Conservation (phyloP, 2,888 invertebrate species). For the Nephrotoma flavescens region DNA sequence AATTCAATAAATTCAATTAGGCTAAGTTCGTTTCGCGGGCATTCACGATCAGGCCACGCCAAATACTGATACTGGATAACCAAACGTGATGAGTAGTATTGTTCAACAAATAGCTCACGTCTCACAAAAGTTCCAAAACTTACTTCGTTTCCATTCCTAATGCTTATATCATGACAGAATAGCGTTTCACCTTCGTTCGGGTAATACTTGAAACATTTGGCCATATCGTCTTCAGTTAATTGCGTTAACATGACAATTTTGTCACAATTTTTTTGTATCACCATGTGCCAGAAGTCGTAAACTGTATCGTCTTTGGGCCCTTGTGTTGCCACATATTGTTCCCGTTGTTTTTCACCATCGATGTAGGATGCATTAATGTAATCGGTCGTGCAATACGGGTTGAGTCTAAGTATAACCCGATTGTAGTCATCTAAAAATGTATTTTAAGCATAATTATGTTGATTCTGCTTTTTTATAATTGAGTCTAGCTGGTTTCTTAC, state of each 20-base stretch:
- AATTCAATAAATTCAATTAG: constrained; percentile 47
- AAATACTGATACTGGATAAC: constrained; percentile 53
- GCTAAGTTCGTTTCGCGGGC: constrained; percentile 41
- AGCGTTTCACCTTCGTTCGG: background rate
- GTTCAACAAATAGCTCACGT: background rate
- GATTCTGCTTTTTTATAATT: no score
- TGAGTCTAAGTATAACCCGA: constrained; percentile 42
- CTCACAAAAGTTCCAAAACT: background rate
- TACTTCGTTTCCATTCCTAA: constrained; percentile 12
- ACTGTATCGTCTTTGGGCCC: constrained; percentile 52
- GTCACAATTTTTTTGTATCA: constrained; percentile 50
- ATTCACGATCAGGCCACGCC: constrained; percentile 62
- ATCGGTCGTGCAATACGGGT: constrained; percentile 44
- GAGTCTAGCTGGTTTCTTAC: constrained; percentile 31
- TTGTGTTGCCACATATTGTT: constrained; percentile 63
- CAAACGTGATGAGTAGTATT: constrained; percentile 17
- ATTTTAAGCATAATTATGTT: background rate
- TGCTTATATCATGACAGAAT: background rate
- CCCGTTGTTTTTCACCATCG: constrained; percentile 43
- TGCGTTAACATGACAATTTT: constrained; percentile 58
- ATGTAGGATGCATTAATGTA: constrained; percentile 65
- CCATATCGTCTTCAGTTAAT: constrained; percentile 42
- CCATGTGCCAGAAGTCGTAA: constrained; percentile 63
- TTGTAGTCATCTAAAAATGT: constrained; percentile 44
- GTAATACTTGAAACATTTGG: background rate